Base-by-base conservation (phyloP, 2,888 invertebrate species). In the Agrotis clavis region DNA sequence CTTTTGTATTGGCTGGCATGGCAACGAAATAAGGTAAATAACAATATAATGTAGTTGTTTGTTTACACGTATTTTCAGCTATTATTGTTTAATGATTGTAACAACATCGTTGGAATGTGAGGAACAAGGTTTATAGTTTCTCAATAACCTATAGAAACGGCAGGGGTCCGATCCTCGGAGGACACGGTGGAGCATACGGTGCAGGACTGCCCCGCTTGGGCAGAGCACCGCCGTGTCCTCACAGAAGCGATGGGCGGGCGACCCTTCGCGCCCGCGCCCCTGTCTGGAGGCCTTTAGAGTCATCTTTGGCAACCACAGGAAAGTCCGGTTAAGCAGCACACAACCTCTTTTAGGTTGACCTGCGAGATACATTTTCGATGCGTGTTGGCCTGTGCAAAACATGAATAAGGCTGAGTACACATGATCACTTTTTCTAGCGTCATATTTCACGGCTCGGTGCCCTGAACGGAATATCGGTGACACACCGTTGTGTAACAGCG, bases 401-500 rank as follows among this genome's bases (percentile, higher is more conserved):
- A 66, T 61, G 61, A 76, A 84, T 72, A 77, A 74, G 57, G 51
- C 69, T 57, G 57, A 72, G 74, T 79, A 70, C 74, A 76, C 73
- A 74, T 75, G 81, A 86, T 87, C 74, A 77, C 69, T 88, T 86
- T 84, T 87, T 84, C 81, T 83, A 75, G 60, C 74, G 68, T 77
- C 80, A 80, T 68, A 84, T 87, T 85, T 86, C 86, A 92, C 81
- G 89, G 88, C 76, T 86, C 82, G 89, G 82, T 88, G 88, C 84
- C 71, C 79, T 73, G 74, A 89, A 90, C 91, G 90, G 92, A 88
- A 87, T 88, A 88, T 86, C 83, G 80, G 78, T 88, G 73, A 82
- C 79, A 83, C 81, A 89, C 92, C 90, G 91, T 92, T 92, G 90
- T 85, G 89, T 88, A 90, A 91, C 88, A 88, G 81, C 82, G 77